phyloP scores from a whole-genome alignment of 2,797 vertebrate species.

The Choloepus didactylus region DNA sequence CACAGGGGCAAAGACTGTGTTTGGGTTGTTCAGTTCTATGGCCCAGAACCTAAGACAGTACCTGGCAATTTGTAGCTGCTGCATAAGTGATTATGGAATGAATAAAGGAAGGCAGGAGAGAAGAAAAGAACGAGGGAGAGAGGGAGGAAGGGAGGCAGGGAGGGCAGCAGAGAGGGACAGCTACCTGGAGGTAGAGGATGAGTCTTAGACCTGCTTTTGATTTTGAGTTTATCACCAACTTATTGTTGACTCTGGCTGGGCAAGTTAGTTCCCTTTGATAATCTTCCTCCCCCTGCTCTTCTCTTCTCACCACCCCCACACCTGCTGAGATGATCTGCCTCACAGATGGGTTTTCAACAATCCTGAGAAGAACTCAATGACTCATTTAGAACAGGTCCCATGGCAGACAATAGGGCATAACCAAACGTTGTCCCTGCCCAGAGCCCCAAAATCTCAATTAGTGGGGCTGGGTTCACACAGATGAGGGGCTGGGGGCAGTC shows the following conservation, averaged over 20 bases:
- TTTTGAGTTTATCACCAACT: not conserved
- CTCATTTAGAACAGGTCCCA: slow-evolving; percentile 69
- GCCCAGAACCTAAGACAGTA: not conserved
- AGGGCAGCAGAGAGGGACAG: not conserved
- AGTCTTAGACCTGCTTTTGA: not conserved
- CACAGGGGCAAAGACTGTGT: not conserved
- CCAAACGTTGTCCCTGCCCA: not conserved
- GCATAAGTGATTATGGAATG: not conserved
- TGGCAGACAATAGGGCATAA: not conserved
- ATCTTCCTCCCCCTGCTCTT: not conserved
- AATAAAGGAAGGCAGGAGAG: not conserved
- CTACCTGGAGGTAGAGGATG: not conserved
- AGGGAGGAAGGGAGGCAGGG: not conserved
- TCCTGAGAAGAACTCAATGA: not conserved
- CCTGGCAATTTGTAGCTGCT: not conserved
- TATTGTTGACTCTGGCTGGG: not conserved
- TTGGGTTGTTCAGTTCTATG: not conserved
- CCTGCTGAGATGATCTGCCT: not conserved
- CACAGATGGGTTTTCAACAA: slow-evolving; percentile 4
- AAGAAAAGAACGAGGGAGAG: not conserved
- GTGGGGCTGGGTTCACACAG: slow-evolving; percentile 31
- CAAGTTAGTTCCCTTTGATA: not conserved
- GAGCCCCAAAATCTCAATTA: slow-evolving; percentile 56
- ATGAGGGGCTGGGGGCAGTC: slow-evolving; percentile 1
- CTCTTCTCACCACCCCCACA: not conserved